phyloP scores from a whole-genome alignment of 1,140 invertebrate species.

The Adoxophyes honmai region DNA sequence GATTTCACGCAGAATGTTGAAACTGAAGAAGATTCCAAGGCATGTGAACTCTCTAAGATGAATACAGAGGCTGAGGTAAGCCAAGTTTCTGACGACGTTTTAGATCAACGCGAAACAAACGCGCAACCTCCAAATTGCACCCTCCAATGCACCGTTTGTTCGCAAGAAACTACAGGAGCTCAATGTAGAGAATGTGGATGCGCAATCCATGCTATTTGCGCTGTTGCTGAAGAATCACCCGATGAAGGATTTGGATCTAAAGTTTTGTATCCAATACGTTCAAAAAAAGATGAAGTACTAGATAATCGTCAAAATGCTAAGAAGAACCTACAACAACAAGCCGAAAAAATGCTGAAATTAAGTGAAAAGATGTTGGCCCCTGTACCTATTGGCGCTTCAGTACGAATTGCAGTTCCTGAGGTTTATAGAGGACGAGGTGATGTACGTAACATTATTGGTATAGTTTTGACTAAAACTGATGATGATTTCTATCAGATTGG shows the following conservation, averaged over 20 bases:
- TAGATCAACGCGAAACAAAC: conserved; percentile 21
- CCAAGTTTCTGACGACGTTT: conserved; percentile 19
- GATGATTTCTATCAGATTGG: conserved; percentile 23
- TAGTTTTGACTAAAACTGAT: conserved; percentile 18
- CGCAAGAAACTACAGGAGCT: conserved; percentile 19
- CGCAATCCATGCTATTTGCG: conserved; percentile 15
- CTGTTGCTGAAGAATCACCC: conserved; percentile 21
- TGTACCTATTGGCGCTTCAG: conserved; percentile 23
- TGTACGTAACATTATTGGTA: conserved; percentile 22
- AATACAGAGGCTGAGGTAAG: conserved; percentile 17
- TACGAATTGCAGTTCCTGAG: conserved; percentile 23
- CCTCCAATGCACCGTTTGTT: conserved; percentile 21
- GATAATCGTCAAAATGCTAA: too few species aligned
- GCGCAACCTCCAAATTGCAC: conserved; percentile 3
- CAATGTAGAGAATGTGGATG: conserved; percentile 18
- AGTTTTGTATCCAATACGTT: not conserved
- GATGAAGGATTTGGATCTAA: conserved; percentile 20
- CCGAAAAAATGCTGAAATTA: too few species aligned
- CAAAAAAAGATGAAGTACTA: too few species aligned
- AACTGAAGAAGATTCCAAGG: not conserved
- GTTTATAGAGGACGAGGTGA: conserved; percentile 24
- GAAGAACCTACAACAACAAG: too few species aligned
- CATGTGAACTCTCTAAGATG: conserved; percentile 19
- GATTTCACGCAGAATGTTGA: too few species aligned
- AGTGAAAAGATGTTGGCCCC: too few species aligned